Evolutionary conservation across 2,797 vertebrate genomes (phyloP).

Genomic region (Dallia pectoralis): DNA sequence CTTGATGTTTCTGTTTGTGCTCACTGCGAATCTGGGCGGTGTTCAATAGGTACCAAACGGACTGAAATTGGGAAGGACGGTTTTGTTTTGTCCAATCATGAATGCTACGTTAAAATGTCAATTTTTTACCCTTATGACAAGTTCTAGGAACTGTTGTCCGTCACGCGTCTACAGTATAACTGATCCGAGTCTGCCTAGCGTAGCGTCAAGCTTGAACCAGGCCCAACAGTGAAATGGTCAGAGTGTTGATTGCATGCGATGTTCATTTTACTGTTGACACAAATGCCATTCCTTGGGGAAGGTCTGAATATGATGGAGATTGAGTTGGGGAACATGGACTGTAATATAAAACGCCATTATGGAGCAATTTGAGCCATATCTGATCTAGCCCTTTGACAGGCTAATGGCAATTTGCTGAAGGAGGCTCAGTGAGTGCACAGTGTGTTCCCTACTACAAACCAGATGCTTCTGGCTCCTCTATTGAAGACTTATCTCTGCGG

Average conservation of each 20-base stretch:
- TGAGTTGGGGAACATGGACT: slow-evolving; percentile 27
- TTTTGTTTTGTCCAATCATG: not conserved
- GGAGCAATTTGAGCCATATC: slow-evolving; percentile 41
- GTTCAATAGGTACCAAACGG: not conserved
- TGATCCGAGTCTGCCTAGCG: slow-evolving; percentile 23
- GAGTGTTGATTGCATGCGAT: slow-evolving; percentile 53
- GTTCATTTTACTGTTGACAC: slow-evolving; percentile 63
- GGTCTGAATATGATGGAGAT: slow-evolving; percentile 55
- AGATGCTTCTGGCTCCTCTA: not conserved
- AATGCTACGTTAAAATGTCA: not conserved
- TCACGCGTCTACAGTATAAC: slow-evolving; percentile 25
- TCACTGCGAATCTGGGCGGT: not conserved
- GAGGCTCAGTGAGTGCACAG: slow-evolving; percentile 5
- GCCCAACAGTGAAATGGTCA: slow-evolving; percentile 52
- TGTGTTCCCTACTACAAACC: not conserved
- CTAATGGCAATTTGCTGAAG: slow-evolving; percentile 28
- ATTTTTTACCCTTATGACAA: not conserved
- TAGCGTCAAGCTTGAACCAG: slow-evolving; percentile 47
- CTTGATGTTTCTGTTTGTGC: not conserved
- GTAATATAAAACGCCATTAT: slow-evolving; percentile 54
- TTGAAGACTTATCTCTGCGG: not conserved
- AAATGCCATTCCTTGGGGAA: slow-evolving; percentile 54
- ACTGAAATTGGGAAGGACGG: not conserved
- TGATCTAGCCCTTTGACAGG: slow-evolving; percentile 43
- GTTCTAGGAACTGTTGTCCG: slow-evolving; percentile 47